phyloP scores from a whole-genome alignment of 2,797 vertebrate species.

The Enteromius viviparus region DNA sequence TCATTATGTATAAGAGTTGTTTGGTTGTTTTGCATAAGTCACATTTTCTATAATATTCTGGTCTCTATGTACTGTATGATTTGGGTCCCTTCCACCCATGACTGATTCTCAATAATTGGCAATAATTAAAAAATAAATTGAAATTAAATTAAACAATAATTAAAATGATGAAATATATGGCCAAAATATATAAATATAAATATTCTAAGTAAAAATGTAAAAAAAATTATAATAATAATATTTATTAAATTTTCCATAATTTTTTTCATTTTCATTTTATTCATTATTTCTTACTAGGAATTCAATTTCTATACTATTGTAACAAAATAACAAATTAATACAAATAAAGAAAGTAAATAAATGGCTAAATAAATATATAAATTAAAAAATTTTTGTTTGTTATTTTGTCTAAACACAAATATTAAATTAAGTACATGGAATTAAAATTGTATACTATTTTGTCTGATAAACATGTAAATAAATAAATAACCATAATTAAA shows the following conservation, averaged over 20 bases:
- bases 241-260: neutral
- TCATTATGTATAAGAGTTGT: neutral
- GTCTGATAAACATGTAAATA: neutral
- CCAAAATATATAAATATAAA: neutral
- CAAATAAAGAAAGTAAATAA: neutral
- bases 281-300: too few species aligned
- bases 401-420: neutral
- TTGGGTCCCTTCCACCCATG: neutral
- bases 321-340: neutral
- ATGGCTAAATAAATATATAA: neutral
- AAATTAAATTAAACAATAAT: neutral
- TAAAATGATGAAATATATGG: neutral
- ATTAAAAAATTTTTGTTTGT: neutral
- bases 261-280: too few species aligned
- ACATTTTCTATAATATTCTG: neutral
- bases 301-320: neutral
- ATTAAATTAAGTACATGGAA: neutral
- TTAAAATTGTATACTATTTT: neutral
- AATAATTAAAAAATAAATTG: too few species aligned
- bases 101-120: neutral
- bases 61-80: neutral
- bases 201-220: neutral
- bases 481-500: neutral
- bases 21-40: neutral
- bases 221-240: neutral